Base-by-base conservation (phyloP, 2,797 vertebrate species). In the Streptopelia turtur region DNA sequence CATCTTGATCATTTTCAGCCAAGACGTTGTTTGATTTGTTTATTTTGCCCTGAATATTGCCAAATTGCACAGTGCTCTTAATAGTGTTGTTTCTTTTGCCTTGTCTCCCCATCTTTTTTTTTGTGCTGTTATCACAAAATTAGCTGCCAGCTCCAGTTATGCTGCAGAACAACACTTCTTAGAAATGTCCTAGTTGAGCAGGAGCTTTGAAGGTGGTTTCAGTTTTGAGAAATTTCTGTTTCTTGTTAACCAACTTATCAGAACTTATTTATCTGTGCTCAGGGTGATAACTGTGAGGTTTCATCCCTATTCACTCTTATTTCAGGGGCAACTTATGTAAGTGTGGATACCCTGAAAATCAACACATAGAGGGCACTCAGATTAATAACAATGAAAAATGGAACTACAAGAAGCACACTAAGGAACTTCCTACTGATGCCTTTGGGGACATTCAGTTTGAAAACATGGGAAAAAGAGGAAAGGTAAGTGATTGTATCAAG, bases 381-480 rank as follows among this genome's bases (percentile, higher is more conserved):
- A 39, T 96, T 47, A 98, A 98, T 77, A 93, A 96, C 21, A 92
- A 17, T 0, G 98, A 98, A 10, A 98, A 98, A 18, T 98, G 98
- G 98, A 98, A 96, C 77, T 98, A 98, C 87, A 98, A 98, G 95
- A 98, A 98, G 22, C 98, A 98, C 83, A 98, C 98, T 2, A 98
- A 97, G 88, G 98, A 98, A 37, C 83, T 98, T 41, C 98, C 98
- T 7, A 98, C 98, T 0, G 98, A 98, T 13, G 98, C 98, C 55
- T 98, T 98, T 4, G 98, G 98, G 69, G 98, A 98, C 27, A 97
- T 98, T 81, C 98, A 98, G 91, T 98, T 98, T 94, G 98, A 98
- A 94, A 96, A 97, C 16, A 24, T 98, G 95, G 98, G 97, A 21
- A 98, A 97, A 96, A 98, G 56, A 94, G 98, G 98, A 49, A 98